Evolutionary conservation across 2,113 vertebrate species (phyloP).

Genomic region (Pachycephala philippinensis): DNA sequence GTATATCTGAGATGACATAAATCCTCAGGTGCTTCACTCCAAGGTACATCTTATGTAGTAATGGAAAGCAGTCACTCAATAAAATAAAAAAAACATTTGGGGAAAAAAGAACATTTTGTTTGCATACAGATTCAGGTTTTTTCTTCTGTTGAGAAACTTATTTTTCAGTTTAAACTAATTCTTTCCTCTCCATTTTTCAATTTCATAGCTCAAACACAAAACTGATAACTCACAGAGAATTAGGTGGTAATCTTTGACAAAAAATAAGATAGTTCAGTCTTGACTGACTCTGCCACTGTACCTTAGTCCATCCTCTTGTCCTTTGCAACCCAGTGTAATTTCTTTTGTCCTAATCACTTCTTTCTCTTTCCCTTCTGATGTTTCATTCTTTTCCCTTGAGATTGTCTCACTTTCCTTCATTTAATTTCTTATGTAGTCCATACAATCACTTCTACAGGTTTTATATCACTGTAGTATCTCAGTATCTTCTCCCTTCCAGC

Average conservation of each 20-base stretch:
- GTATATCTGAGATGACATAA: background rate
- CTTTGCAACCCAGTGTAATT: background rate
- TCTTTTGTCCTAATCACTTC: background rate
- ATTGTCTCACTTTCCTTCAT: background rate
- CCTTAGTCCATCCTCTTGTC: background rate
- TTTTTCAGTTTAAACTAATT: background rate
- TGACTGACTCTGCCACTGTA: background rate
- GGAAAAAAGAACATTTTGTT: background rate
- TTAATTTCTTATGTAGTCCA: background rate
- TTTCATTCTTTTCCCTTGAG: background rate
- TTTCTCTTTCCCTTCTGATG: background rate
- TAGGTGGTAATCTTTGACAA: background rate
- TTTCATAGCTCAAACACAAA: background rate
- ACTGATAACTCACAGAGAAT: background rate
- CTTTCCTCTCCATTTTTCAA: background rate
- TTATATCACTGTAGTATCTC: background rate
- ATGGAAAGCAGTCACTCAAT: background rate
- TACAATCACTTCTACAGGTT: background rate
- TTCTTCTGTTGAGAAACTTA: background rate
- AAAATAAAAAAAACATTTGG: background rate
- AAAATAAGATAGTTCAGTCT: background rate
- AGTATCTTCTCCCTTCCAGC: background rate
- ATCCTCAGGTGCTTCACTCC: background rate
- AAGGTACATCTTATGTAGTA: background rate
- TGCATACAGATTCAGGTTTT: background rate